phyloP scores from a whole-genome alignment of 2,113 vertebrate species.

The Balaenoptera acutorostrata region DNA sequence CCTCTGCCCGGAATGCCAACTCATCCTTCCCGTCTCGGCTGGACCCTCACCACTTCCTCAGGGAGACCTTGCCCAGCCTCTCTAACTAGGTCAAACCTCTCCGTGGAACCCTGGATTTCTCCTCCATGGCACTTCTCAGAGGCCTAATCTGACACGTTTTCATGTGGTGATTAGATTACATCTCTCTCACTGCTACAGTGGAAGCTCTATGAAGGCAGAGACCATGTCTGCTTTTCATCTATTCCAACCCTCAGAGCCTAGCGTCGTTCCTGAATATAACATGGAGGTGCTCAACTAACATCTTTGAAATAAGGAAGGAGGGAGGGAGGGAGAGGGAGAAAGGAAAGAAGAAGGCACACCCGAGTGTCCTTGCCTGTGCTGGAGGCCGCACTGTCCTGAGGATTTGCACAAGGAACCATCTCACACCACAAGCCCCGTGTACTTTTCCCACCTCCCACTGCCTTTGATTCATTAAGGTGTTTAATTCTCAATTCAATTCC shows the following conservation, averaged over 20 bases:
- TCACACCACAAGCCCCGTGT: neutral
- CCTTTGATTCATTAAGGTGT: neutral
- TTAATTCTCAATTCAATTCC: neutral
- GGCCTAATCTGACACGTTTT: neutral
- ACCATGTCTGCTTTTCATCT: neutral
- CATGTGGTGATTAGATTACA: neutral
- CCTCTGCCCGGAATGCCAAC: conserved; percentile 50
- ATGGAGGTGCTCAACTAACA: neutral
- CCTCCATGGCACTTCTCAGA: neutral
- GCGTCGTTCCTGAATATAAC: neutral
- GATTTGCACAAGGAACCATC: neutral
- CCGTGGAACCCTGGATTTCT: neutral
- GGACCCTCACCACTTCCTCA: conserved; percentile 40
- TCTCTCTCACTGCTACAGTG: neutral
- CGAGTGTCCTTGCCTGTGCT: neutral
- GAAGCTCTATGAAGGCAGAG: neutral
- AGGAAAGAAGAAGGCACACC: neutral
- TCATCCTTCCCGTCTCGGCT: conserved; percentile 55
- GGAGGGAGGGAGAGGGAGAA: neutral
- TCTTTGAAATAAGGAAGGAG: neutral
- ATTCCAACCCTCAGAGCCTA: neutral
- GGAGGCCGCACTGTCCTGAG: neutral
- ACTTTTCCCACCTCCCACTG: neutral
- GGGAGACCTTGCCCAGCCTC: neutral
- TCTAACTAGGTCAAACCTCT: neutral